Conservation (phyloP, 2,888 invertebrate genomes). For the Stenolophus ochropezus region DNA sequence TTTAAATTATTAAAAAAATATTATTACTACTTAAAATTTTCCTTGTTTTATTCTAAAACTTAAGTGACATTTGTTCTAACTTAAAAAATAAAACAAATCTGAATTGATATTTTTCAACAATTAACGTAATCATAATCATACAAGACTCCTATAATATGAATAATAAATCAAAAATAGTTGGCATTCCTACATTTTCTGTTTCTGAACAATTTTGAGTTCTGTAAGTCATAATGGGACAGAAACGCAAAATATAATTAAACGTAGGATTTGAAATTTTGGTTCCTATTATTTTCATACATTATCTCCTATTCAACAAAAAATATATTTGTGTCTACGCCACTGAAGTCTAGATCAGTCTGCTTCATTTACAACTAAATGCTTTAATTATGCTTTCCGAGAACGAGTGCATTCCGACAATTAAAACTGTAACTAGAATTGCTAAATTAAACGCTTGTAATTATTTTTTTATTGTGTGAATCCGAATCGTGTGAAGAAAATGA, state of each 20-base stretch:
- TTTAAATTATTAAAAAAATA: no score
- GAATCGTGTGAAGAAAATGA: constrained; percentile 2
- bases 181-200: no score
- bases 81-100: no score
- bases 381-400: constrained; percentile 45
- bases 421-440: constrained; percentile 10
- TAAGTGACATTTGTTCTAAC: no score
- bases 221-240: neutral
- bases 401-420: constrained; percentile 17
- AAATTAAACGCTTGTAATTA: constrained; percentile 11
- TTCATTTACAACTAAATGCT: constrained; percentile 50
- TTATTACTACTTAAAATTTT: no score
- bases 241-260: neutral
- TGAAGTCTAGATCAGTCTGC: neutral
- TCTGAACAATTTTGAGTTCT: no score
- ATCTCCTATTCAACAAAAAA: neutral
- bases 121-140: no score
- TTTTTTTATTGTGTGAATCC: constrained; percentile 20
- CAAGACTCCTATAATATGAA: no score
- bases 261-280: neutral
- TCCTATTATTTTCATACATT: no score
- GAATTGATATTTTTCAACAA: no score
- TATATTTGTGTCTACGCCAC: neutral
- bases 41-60: no score
- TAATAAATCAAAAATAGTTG: no score